Base-by-base conservation (phyloP, 2,888 invertebrate species). In the Limnephilus marmoratus region DNA sequence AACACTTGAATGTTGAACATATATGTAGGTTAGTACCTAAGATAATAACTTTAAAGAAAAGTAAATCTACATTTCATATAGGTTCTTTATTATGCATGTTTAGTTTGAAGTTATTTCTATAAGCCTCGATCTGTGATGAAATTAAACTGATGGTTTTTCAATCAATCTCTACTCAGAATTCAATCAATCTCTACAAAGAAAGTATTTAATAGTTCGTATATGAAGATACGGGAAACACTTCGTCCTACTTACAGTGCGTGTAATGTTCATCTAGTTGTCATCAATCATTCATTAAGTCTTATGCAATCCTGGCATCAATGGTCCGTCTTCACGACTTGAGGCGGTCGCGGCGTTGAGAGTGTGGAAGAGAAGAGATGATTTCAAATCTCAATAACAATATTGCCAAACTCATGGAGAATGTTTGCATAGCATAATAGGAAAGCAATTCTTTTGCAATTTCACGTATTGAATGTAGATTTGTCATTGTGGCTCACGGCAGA, bases 381-480 rank as follows among this genome's bases (percentile, higher is more conserved):
- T 41, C n/a, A 83, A 37, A 34, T 83, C 83, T 37, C n/a, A 83
- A 83, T 83, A 83, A 83, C n/a, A 24, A 83, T 83, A 83, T 83
- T 83, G 41, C 37, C n/a, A 41, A 83, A 83, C 9, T 18, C 37
- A 24, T 7, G 41, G 83, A 83, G 83, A 83, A 83, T 83, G 83
- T 83, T 37, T 83, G 83, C 37, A 24, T 83, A 24, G 41, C 18
- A 83, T 83, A 83, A 83, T 83, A 83, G 83, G 37, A 83, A 83
- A 41, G 83, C 83, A 41, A 83, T 37, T 68, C 68, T 68, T 68
- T 68, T 68, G 68, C 68, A 68, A 68, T 68, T 68, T 9, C 24
- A 68, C 68, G 68, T 68, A 68, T 68, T 68, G 68, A 68, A 68
- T 68, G 24, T n/a, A 7, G 24, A 68, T 68, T 68, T 68, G 68